phyloP scores from a whole-genome alignment of 2,888 invertebrate genomes.

The Iselma pallidipennis region DNA sequence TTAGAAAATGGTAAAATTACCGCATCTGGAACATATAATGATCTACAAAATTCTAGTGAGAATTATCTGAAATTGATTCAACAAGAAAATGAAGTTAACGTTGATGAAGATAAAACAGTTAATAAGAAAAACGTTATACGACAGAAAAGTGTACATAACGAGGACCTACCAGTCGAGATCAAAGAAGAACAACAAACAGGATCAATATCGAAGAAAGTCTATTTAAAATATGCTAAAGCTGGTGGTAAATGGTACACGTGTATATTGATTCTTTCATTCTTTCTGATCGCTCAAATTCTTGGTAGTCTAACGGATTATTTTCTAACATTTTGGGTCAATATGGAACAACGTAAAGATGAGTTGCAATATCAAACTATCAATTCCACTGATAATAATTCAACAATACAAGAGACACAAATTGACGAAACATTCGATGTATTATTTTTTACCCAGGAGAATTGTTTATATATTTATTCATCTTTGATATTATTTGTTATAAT shows the following conservation, averaged over 20 bases:
- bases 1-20: conserved; percentile 61
- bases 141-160: neutral
- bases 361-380: neutral
- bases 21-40: conserved; percentile 69
- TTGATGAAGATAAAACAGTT: conserved; percentile 48
- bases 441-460: conserved; percentile 33
- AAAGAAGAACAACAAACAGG: conserved; percentile 68
- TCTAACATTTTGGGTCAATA: conserved; percentile 66
- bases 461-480: conserved; percentile 50
- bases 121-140: conserved; percentile 8
- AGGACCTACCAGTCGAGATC: conserved; percentile 41
- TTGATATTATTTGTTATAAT: conserved; percentile 47
- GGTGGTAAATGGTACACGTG: conserved; percentile 70
- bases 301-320: conserved; percentile 80
- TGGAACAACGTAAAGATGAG: conserved; percentile 31
- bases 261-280: conserved; percentile 63
- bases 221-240: conserved; percentile 71
- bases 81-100: conserved; percentile 42
- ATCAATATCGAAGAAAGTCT: conserved; percentile 57
- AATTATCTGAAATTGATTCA: conserved; percentile 65
- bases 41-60: conserved; percentile 69
- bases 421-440: neutral
- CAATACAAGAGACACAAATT: neutral
- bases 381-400: conserved; percentile 6
- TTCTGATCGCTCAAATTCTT: conserved; percentile 68